A percentile compares a stretch with the other conserved stretches of the same genome.
These are phyloP conservation scores for Clarias magur DNA, from an alignment of 2,113 vertebrate genomes.

Conservation along the genomic window DNA sequence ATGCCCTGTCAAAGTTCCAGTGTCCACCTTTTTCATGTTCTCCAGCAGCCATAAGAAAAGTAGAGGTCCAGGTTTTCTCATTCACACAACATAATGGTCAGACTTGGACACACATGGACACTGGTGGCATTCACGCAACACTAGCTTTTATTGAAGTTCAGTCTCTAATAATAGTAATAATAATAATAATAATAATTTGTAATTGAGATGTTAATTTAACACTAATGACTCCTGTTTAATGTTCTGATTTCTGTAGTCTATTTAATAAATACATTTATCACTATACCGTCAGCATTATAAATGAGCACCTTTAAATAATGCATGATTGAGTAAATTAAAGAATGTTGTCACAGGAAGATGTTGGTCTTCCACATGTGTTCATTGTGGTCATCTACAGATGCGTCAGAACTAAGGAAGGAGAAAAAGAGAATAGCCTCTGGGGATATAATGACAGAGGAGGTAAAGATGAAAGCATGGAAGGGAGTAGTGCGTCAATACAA, in stretches of 20 bases:
- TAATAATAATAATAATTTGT: background rate
- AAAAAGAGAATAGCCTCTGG: background rate
- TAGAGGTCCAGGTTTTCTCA: background rate
- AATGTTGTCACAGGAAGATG: conserved; percentile 4
- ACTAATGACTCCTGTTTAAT: background rate
- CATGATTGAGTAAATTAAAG: background rate
- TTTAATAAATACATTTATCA: no score
- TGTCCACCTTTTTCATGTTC: background rate
- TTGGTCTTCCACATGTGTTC: background rate
- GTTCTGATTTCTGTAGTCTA: background rate
- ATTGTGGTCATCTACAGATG: background rate
- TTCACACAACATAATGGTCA: background rate
- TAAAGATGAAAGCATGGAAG: background rate
- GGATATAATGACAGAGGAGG: background rate
- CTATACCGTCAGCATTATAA: background rate
- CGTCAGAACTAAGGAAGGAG: no score
- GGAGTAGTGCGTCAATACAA: background rate
- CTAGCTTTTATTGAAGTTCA: background rate
- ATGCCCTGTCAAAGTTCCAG: background rate
- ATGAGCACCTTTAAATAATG: background rate
- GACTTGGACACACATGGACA: background rate
- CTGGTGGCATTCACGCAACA: no score
- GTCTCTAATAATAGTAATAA: no score
- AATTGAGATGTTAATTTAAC: background rate
- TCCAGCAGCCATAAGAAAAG: background rate